A percentile compares a stretch with the other conserved stretches of the same genome.
Conservation (phyloP, 2,797 vertebrate genomes). For the Mionectes olivaceus region DNA sequence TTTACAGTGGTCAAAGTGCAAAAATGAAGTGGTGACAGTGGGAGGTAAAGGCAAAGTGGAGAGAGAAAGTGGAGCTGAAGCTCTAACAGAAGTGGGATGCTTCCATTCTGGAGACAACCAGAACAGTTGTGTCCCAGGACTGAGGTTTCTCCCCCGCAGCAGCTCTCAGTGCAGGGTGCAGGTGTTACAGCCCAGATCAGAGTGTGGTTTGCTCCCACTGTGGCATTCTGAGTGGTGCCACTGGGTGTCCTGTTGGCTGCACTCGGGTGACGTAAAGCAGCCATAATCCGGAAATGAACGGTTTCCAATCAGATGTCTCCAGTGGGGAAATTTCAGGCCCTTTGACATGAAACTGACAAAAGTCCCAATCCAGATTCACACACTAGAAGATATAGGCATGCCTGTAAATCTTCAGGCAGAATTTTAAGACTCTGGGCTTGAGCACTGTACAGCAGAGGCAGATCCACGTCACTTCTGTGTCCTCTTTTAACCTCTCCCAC, state of each 20-base stretch:
- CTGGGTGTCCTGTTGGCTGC: not conserved
- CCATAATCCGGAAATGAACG: not conserved
- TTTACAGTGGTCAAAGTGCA: not conserved
- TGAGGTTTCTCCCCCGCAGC: not conserved
- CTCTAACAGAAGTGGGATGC: accelerated
- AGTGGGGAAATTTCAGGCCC: not conserved
- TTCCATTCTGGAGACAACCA: not conserved
- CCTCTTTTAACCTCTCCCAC: not conserved
- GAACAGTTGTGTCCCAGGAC: not conserved
- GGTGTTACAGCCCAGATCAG: not conserved
- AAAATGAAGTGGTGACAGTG: not conserved
- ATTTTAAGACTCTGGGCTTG: not conserved
- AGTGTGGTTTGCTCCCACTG: accelerated
- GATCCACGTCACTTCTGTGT: not conserved
- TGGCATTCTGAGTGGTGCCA: not conserved
- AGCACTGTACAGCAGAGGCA: not conserved
- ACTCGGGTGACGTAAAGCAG: accelerated
- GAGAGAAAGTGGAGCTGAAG: not conserved
- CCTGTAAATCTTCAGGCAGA: not conserved
- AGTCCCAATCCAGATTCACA: not conserved
- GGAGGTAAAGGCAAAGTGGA: not conserved
- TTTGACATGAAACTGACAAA: not conserved
- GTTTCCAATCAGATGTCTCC: not conserved
- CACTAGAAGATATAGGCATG: accelerated
- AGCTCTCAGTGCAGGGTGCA: not conserved